Evolutionary conservation across 1,140 invertebrate species (phyloP).

Genomic region (Chymomyza costata): DNA sequence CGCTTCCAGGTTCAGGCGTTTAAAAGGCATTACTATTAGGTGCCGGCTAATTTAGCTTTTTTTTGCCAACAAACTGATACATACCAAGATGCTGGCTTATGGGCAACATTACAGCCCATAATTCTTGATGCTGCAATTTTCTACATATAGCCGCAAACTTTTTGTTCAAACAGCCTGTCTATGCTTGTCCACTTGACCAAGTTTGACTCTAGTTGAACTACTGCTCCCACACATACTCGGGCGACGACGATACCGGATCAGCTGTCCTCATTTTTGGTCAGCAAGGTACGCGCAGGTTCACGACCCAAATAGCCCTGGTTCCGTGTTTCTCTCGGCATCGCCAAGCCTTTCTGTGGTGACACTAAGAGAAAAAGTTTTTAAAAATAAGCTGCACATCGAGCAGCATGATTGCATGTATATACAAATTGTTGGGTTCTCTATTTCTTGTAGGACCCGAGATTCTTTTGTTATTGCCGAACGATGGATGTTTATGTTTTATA

Average conservation of each 20-base stretch:
- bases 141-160: conserved; percentile 39
- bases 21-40: conserved; percentile 52
- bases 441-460: too few species aligned
- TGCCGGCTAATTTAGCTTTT: conserved; percentile 49
- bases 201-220: conserved; percentile 50
- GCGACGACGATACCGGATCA: conserved; percentile 51
- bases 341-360: not conserved
- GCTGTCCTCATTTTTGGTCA: conserved; percentile 48
- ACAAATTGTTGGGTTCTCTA: too few species aligned
- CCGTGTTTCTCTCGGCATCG: not conserved
- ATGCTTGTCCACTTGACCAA: conserved; percentile 21
- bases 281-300: conserved; percentile 43
- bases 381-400: too few species aligned
- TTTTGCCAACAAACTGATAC: conserved; percentile 16
- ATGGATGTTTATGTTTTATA: conserved; percentile 1
- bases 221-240: conserved; percentile 40
- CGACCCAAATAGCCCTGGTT: conserved; percentile 44
- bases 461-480: not conserved
- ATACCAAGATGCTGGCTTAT: conserved; percentile 36
- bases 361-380: too few species aligned
- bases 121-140: conserved; percentile 34
- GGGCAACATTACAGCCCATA: conserved; percentile 9
- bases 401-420: too few species aligned
- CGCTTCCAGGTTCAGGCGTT: conserved; percentile 12
- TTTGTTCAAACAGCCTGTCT: too few species aligned